Evolutionary conservation across 2,888 invertebrate genomes (phyloP), one percentile per base, ranked within the genome.

Genomic region (Chrysina gloriosa): DNA sequence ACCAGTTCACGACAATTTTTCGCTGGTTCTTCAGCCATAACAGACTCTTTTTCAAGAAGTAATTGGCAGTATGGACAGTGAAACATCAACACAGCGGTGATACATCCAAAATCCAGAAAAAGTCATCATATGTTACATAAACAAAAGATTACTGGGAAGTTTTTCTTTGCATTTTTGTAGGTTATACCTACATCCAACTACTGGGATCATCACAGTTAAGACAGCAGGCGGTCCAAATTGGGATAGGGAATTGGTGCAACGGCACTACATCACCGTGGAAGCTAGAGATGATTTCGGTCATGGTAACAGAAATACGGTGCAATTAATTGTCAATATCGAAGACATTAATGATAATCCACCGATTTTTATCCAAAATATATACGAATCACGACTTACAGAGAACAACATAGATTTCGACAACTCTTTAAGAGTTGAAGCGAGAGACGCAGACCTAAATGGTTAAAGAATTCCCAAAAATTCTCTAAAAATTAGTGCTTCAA

Each of bases 331-430:
- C 3, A 91, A 92, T 75, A 89, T 96, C 39, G 90, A 91, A 74
- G 96, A 96, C 80, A 91, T 94, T 0, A 97, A 97, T 77, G 97
- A 97, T 78, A 96, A 97, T 79, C 88, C 93, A 0, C 97, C 97
- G 0, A 86, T 90, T 74, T 97, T 97, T 80, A 82, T 91, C 0
- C 93, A 93, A 70, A 90, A 88, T 68, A 91, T 91, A 74, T 96
- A 96, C 77, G 94, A 94, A 78, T 92, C 92, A 0, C 87, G 92
- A 42, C 83, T 98, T 2, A 79, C 92, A 73, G 98, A 98, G 82
- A 97, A 97, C 81, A 89, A 92, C 77, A 77, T 82, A 0, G 87
- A 90, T 67, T 95, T 96, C 78, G 93, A 94, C 77, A 89, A 89
- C 39, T 90, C 92, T 0, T 80, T 95, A 0, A 84, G 90, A 56